These are phyloP conservation scores for Sinocyclocheilus anophthalmus DNA, from an alignment of 2,113 vertebrate species.

Conservation along the genomic window DNA sequence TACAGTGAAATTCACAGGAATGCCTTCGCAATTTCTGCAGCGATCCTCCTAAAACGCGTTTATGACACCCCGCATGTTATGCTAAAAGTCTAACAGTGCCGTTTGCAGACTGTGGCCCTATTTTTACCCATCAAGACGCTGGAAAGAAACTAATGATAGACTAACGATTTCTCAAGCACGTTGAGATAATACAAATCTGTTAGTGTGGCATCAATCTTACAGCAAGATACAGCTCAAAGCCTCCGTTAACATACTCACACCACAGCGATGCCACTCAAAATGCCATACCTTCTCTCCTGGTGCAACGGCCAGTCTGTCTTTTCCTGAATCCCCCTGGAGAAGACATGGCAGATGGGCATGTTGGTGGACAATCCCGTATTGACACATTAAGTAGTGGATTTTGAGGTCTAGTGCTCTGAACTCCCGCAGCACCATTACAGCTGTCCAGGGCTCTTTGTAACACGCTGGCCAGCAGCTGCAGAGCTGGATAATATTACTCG, in stretches of 20 bases:
- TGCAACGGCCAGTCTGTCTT: slow-evolving; percentile 69
- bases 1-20: neutral
- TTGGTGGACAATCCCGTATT: slow-evolving; percentile 68
- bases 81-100: neutral
- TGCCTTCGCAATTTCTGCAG: neutral
- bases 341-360: slow-evolving; percentile 53
- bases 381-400: slow-evolving; percentile 69
- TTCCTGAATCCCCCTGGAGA: slow-evolving; percentile 74
- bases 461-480: slow-evolving; percentile 71
- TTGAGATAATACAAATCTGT: neutral
- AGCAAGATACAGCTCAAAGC: neutral
- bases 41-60: neutral
- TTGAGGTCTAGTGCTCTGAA: slow-evolving; percentile 58
- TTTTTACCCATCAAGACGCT: neutral
- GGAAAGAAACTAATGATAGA: neutral
- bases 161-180: slow-evolving; percentile 22
- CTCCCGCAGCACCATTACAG: slow-evolving; percentile 58
- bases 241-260: neutral
- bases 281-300: slow-evolving; percentile 77
- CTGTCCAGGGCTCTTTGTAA: slow-evolving; percentile 66
- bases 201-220: neutral
- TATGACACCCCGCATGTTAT: neutral
- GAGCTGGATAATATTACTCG: slow-evolving; percentile 66
- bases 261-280: neutral
- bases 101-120: neutral